Percentiles rank a stretch among this genome's conserved stretches.
Conservation (phyloP, 2,797 vertebrate genomes). For the Iguana delicatissima region DNA sequence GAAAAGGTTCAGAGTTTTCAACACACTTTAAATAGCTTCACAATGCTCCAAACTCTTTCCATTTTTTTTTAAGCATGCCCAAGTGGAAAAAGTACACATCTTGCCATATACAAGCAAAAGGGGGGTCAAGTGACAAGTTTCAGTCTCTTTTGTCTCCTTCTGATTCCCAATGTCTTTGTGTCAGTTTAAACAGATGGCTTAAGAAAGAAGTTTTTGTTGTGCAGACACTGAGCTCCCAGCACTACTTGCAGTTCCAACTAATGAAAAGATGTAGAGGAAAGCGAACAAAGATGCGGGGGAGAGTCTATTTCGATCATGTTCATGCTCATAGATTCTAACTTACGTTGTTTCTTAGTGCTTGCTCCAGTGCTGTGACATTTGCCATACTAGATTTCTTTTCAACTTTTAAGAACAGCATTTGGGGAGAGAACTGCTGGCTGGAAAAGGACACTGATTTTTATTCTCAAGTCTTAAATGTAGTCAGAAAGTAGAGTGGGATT, state of each 20-base stretch:
- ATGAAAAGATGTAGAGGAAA: constrained; percentile 35
- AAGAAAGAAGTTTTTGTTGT: constrained; percentile 56
- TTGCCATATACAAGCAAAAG: constrained; percentile 58
- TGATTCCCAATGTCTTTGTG: constrained; percentile 48
- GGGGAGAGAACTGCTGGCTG: neutral
- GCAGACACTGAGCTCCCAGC: constrained; percentile 39
- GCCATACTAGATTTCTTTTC: neutral
- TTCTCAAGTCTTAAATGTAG: neutral
- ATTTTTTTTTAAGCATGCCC: constrained; percentile 56
- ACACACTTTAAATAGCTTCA: constrained; percentile 53
- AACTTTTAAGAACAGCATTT: neutral
- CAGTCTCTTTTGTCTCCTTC: constrained; percentile 54
- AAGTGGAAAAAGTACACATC: constrained; percentile 48
- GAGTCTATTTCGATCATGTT: constrained; percentile 36
- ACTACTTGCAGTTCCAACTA: constrained; percentile 50
- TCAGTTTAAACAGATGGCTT: constrained; percentile 51
- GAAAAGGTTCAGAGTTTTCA: constrained; percentile 48
- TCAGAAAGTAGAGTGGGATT: neutral
- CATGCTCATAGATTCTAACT: constrained; percentile 17
- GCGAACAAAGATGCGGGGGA: neutral
- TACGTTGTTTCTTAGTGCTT: neutral
- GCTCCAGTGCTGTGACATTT: neutral
- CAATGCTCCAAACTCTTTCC: constrained; percentile 56
- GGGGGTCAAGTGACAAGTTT: constrained; percentile 64
- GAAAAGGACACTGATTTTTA: neutral